These are phyloP conservation scores for Novumbra hubbsi DNA, from an alignment of 2,797 vertebrate genomes.

Conservation along the genomic window DNA sequence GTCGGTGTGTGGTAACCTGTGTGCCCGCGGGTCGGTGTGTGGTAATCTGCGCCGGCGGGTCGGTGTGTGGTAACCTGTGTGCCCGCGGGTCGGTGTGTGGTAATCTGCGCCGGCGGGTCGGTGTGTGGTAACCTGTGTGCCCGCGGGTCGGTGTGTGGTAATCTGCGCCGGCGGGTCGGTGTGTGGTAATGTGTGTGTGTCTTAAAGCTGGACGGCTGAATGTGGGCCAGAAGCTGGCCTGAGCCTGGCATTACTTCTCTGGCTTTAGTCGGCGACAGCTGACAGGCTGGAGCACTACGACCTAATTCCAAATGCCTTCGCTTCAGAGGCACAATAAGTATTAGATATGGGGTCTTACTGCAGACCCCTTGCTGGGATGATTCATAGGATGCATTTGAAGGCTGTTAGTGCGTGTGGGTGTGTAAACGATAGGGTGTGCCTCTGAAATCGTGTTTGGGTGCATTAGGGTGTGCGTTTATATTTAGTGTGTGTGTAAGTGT, in stretches of 20 bases:
- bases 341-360: conserved; percentile 44
- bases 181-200: conserved; percentile 13
- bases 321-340: conserved; percentile 43
- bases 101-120: too few relatives aligned
- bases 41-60: background rate
- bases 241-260: conserved; percentile 52
- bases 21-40: conserved; percentile 32
- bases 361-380: conserved; percentile 33
- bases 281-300: conserved; percentile 51
- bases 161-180: background rate
- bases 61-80: conserved; percentile 30
- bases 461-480: conserved; percentile 2
- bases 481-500: conserved; percentile 27
- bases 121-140: background rate
- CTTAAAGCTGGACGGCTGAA: conserved; percentile 37
- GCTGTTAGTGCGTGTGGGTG: conserved; percentile 36
- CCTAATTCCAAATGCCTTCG: conserved; percentile 46
- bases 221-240: conserved; percentile 53
- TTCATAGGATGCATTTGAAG: conserved; percentile 22
- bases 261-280: conserved; percentile 55
- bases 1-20: too few relatives aligned
- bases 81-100: conserved; percentile 23
- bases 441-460: conserved; percentile 16
- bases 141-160: conserved; percentile 33
- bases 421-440: conserved; percentile 7